A percentile compares a stretch with the other conserved stretches of the same genome.
phyloP scores from a whole-genome alignment of 2,888 invertebrate genomes.

The Dolomedes plantarius region DNA sequence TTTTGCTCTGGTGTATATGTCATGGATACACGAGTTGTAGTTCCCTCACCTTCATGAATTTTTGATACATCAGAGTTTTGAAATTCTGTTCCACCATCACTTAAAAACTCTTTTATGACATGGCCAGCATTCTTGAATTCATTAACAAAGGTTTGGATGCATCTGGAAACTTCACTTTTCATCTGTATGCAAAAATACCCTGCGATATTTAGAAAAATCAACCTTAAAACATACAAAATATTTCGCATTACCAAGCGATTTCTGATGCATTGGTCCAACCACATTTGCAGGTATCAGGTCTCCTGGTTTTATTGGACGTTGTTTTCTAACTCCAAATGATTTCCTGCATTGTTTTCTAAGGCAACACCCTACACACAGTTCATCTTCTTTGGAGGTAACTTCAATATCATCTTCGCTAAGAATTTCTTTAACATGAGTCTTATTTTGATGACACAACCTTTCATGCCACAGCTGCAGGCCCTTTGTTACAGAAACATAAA shows the following conservation, averaged over 20 bases:
- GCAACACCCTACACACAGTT: slow-evolving; percentile 12
- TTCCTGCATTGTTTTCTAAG: slow-evolving; percentile 19
- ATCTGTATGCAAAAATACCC: slow-evolving; percentile 21
- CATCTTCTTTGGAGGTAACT: background rate
- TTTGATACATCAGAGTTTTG: too few species aligned
- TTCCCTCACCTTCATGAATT: background rate
- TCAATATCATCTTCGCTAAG: background rate
- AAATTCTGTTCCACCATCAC: slow-evolving; percentile 26
- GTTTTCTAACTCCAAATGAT: background rate
- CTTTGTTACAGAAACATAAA: background rate
- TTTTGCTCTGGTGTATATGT: slow-evolving; percentile 5
- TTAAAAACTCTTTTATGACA: slow-evolving; percentile 14
- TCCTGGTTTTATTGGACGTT: background rate
- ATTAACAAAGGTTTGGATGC: slow-evolving; percentile 29
- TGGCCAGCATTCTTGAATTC: slow-evolving; percentile 10
- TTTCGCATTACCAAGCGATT: slow-evolving; percentile 23
- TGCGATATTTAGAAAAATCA: slow-evolving; percentile 18
- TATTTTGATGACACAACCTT: slow-evolving; percentile 26
- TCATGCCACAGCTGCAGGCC: slow-evolving; percentile 24
- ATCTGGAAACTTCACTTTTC: slow-evolving; percentile 31
- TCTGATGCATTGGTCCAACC: slow-evolving; percentile 31
- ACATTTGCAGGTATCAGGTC: slow-evolving; percentile 36
- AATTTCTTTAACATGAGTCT: slow-evolving; percentile 5
- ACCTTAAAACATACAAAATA: slow-evolving; percentile 51
- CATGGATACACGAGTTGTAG: background rate